Conservation (phyloP, 2,113 vertebrate species). For the Rhea americana region DNA sequence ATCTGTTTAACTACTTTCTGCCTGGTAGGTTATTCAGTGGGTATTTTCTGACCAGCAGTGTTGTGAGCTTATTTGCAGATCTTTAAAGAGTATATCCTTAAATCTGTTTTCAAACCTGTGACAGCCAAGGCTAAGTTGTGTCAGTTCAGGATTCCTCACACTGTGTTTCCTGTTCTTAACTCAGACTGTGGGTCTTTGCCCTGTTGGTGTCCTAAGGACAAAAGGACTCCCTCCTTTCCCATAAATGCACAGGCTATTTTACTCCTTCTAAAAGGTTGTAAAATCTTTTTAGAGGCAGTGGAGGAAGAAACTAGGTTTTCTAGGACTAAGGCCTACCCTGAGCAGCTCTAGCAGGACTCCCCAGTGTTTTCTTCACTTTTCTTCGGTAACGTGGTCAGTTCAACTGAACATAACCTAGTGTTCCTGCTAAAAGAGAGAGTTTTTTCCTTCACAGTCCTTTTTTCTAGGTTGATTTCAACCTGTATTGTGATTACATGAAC, state of each 20-base stretch:
- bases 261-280: neutral
- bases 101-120: neutral
- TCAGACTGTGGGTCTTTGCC: neutral
- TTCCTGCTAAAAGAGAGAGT: neutral
- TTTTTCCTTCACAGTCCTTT: neutral
- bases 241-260: neutral
- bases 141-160: neutral
- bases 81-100: neutral
- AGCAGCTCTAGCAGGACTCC: neutral
- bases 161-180: neutral
- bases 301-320: neutral
- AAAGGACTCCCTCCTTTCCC: neutral
- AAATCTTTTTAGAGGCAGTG: neutral
- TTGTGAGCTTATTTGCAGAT: neutral
- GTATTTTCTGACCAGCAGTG: neutral
- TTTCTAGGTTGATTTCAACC: constrained; percentile 35
- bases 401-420: neutral
- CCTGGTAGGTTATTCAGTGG: neutral
- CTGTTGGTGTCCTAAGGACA: neutral
- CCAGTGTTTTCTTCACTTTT: neutral
- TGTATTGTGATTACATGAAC: neutral
- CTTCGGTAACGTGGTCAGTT: neutral
- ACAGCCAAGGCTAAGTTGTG: accelerated
- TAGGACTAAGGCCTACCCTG: neutral
- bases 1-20: neutral